phyloP scores from a whole-genome alignment of 2,113 vertebrate species.

The Patagioenas fasciata region DNA sequence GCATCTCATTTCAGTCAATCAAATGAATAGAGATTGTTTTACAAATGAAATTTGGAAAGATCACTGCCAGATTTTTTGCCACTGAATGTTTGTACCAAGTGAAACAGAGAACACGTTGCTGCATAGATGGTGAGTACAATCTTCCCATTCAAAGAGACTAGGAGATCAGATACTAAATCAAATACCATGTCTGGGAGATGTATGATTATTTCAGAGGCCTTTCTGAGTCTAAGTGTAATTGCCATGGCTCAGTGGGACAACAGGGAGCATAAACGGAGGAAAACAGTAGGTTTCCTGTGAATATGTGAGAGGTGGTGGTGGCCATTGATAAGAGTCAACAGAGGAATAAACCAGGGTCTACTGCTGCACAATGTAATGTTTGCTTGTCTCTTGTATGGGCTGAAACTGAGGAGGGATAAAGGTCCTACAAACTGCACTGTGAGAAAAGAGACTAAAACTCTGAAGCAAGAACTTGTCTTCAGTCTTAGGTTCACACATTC shows the following conservation, averaged over 20 bases:
- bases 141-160: neutral
- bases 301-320: neutral
- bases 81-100: neutral
- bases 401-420: neutral
- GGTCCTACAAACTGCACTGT: neutral
- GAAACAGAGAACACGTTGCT: neutral
- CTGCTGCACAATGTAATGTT: neutral
- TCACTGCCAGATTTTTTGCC: neutral
- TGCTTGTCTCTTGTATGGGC: neutral
- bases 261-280: neutral
- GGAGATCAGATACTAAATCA: neutral
- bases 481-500: neutral
- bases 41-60: neutral
- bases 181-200: neutral
- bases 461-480: neutral
- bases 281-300: slow-evolving; percentile 1
- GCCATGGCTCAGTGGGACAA: neutral
- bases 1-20: neutral
- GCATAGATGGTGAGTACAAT: neutral
- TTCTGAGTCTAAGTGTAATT: neutral
- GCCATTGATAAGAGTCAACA: neutral
- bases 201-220: neutral
- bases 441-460: neutral
- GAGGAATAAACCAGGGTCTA: neutral
- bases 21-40: neutral